phyloP scores from a whole-genome alignment of 2,888 invertebrate genomes.

The Dorcus hopei region DNA sequence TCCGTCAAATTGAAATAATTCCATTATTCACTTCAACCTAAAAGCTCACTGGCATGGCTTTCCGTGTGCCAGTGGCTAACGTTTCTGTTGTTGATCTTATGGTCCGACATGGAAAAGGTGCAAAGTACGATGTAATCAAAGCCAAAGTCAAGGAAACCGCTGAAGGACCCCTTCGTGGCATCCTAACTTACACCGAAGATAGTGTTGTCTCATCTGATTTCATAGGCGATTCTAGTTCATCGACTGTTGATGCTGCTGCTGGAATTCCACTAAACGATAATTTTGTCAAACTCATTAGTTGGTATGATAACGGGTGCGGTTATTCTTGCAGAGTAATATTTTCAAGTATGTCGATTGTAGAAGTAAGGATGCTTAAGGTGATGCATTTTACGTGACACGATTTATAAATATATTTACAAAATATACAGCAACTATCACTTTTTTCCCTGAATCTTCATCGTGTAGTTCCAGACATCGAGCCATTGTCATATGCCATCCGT shows the following conservation, averaged over 20 bases:
- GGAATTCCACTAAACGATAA: conserved; percentile 71
- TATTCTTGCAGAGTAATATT: conserved; percentile 77
- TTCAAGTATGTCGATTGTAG: conserved; percentile 65
- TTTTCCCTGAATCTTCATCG: no score
- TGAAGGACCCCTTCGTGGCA: conserved; percentile 59
- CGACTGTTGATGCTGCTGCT: conserved; percentile 76
- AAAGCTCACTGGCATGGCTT: conserved; percentile 99
- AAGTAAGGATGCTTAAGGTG: no score
- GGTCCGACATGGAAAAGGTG: conserved; percentile 77
- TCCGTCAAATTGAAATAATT: no score
- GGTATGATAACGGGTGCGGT: conserved; percentile 88
- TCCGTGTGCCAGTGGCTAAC: conserved; percentile 96
- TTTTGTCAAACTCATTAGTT: conserved; percentile 82
- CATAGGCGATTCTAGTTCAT: conserved; percentile 61
- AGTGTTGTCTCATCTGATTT: conserved; percentile 72
- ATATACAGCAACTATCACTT: no score
- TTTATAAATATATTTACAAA: no score
- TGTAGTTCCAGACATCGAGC: no score
- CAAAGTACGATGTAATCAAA: conserved; percentile 87
- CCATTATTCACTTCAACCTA: no score
- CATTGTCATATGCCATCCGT: no score
- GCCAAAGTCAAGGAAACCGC: conserved; percentile 68
- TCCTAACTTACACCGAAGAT: conserved; percentile 68
- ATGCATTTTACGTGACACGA: no score
- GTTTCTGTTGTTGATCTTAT: conserved; percentile 99